phyloP scores from a whole-genome alignment of 2,113 vertebrate genomes.

The Solea solea region DNA sequence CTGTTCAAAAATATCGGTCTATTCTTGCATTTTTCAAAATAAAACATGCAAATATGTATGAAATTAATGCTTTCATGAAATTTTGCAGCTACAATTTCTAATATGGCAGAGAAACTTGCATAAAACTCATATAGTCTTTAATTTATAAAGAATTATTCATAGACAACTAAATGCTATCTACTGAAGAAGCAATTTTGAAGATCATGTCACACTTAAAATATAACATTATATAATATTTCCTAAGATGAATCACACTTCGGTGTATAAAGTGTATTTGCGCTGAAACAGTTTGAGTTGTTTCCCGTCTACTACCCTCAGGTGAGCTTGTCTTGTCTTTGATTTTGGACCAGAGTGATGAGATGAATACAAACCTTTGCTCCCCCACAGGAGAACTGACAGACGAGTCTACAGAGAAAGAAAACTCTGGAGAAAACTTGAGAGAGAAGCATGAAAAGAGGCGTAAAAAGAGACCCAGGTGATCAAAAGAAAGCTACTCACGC shows the following conservation, averaged over 20 bases:
- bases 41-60: neutral
- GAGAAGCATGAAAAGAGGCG: neutral
- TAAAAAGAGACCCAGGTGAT: constrained; percentile 9
- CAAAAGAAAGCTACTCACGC: neutral
- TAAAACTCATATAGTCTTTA: no score
- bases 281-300: constrained; percentile 22
- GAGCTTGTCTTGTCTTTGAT: constrained; percentile 15
- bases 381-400: constrained; percentile 8
- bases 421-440: constrained; percentile 12
- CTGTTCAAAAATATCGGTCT: no score
- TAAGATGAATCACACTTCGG: neutral
- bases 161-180: no score
- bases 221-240: no score
- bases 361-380: neutral
- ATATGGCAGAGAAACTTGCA: no score
- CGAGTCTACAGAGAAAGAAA: neutral
- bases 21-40: neutral
- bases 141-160: no score
- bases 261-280: neutral
- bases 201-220: no score
- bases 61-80: neutral
- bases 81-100: neutral
- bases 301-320: constrained; percentile 4
- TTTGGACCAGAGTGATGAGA: neutral
- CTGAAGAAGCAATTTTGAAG: no score